Evolutionary conservation across 2,113 vertebrate genomes (phyloP), one percentile per base, ranked within the genome.

Genomic region (Ursus arctos): DNA sequence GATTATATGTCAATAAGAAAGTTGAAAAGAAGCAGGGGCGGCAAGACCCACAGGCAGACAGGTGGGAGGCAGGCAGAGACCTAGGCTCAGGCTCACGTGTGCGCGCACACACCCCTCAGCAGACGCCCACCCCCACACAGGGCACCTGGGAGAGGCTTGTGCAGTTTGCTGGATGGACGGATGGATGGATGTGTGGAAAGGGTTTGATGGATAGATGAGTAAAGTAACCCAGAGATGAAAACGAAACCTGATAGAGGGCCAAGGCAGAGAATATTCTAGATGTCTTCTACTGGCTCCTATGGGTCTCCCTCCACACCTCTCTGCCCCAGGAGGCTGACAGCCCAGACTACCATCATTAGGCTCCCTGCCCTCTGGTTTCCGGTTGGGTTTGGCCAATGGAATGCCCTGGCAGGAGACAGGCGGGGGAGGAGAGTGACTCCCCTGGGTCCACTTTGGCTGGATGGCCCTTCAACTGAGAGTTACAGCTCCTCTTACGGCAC

Each of bases 51-150:
- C 6, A 1, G 36, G 26, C 61, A 40, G 87, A 36, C 47, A 63
- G 33, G 22, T 0, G 71, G 61, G 28, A 43, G 31, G 36, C 57
- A 67, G 65, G 67, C 84, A 57, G 93, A 76, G 77, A 4, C 61
- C 24, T 4, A 26, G 59, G 61, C 0, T 0, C 24, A 6, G 65
- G 28, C 72, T 57, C 63, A 18, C 21, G 1, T 40, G 53, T 6
- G 47, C 1, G 0, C 51, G 4, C 67, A 13, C 0, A 1, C 0
- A 2, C 18, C 22, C 55, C 21, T 51, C 67, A 49, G 1, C 49
- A 47, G 63, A 49, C 31, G 9, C 43, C 19, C 49, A 10, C 15
- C 16, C 33, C 33, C 13, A 0, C 88, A 15, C 24, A 5, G 55
- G 21, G 11, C 16, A 13, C 14, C 22, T 0, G 49, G 31, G 18